Evolutionary conservation across 2,797 vertebrate genomes (phyloP).

Genomic region (Glossophaga mutica): DNA sequence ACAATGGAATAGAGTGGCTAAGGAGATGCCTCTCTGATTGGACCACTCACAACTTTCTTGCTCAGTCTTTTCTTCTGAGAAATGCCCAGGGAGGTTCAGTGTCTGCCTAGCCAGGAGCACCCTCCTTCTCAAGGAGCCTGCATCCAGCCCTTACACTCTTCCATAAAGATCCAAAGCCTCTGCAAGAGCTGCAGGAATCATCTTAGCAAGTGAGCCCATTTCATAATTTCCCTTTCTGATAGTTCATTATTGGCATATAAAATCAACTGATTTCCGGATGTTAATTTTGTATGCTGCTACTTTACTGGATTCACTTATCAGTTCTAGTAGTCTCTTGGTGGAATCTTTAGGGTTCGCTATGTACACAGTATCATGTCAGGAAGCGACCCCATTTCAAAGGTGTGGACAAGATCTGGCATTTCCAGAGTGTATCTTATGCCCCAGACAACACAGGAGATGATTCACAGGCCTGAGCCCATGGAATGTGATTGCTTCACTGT

Average conservation of each 20-base stretch:
- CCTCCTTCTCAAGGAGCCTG: neutral
- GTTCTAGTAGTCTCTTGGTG: too few relatives aligned
- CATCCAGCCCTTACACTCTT: neutral
- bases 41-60: neutral
- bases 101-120: neutral
- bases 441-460: neutral
- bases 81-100: neutral
- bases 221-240: too few relatives aligned
- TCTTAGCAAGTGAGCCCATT: neutral
- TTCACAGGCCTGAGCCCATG: neutral
- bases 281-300: too few relatives aligned
- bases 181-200: neutral
- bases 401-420: neutral
- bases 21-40: neutral
- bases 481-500: neutral
- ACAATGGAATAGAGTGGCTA: neutral
- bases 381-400: neutral
- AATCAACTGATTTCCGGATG: too few relatives aligned
- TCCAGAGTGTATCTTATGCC: neutral
- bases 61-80: neutral
- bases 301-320: too few relatives aligned
- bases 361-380: neutral
- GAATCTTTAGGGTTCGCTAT: too few relatives aligned
- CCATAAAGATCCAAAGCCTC: neutral
- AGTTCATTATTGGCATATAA: too few relatives aligned